Evolutionary conservation across 2,113 vertebrate genomes (phyloP).

Genomic region (Boleophthalmus pectinirostris): DNA sequence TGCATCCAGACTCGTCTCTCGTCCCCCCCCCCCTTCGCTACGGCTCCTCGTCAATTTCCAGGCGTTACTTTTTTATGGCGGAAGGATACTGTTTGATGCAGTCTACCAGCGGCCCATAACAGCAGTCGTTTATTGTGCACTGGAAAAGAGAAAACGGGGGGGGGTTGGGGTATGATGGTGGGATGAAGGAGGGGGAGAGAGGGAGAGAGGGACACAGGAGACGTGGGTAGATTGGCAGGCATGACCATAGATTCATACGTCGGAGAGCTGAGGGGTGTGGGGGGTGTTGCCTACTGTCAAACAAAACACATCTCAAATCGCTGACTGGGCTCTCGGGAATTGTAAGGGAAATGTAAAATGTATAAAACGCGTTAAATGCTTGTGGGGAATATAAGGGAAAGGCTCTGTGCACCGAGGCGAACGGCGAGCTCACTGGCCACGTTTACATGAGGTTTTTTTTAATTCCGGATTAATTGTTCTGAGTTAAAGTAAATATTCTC

Average conservation of each 20-base stretch:
- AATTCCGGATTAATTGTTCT: no score
- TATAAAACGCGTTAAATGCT: not conserved
- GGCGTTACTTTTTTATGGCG: slow-evolving; percentile 92
- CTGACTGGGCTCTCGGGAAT: slow-evolving; percentile 1
- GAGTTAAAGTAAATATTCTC: no score
- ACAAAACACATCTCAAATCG: slow-evolving; percentile 37
- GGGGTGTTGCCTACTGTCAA: slow-evolving; percentile 50
- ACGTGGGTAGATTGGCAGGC: slow-evolving; percentile 59
- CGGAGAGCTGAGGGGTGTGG: not conserved
- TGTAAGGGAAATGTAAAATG: not conserved
- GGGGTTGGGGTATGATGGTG: slow-evolving; percentile 74
- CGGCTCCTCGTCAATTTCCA: slow-evolving; percentile 89
- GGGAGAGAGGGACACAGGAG: slow-evolving; percentile 47
- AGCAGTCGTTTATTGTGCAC: slow-evolving; percentile 99
- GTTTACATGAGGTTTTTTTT: no score
- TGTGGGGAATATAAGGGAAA: not conserved
- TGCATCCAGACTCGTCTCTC: slow-evolving; percentile 90
- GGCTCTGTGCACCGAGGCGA: not conserved
- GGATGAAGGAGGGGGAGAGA: slow-evolving; percentile 34
- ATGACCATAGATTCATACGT: slow-evolving; percentile 51
- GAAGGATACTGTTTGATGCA: slow-evolving; percentile 99
- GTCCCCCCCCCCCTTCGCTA: slow-evolving; percentile 80
- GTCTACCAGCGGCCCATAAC: slow-evolving; percentile 99
- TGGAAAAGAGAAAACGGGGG: slow-evolving; percentile 74
- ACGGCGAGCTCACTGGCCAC: no score